phyloP scores from a whole-genome alignment of 2,797 vertebrate species.

The Moxostoma hubbsi region DNA sequence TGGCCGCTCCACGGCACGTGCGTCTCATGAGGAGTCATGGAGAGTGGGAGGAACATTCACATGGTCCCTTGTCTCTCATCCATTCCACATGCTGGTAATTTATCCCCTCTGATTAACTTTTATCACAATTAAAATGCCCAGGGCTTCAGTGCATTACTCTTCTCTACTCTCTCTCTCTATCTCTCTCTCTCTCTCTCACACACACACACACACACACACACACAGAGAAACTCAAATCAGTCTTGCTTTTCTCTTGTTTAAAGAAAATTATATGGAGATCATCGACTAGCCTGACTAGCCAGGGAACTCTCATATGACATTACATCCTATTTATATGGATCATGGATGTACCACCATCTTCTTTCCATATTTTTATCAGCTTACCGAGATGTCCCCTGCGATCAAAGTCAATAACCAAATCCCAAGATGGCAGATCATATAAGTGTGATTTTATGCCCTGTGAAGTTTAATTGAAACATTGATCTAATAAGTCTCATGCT shows the following conservation, averaged over 20 bases:
- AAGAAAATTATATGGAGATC: conserved; percentile 37
- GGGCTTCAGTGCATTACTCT: conserved; percentile 30
- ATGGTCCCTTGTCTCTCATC: conserved; percentile 40
- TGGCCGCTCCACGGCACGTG: background rate
- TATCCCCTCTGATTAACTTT: conserved; percentile 64
- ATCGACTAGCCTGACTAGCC: conserved; percentile 12
- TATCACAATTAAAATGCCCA: conserved; percentile 56
- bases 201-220: no score
- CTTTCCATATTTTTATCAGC: conserved; percentile 40
- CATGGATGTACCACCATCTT: conserved; percentile 7
- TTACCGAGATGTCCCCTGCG: background rate
- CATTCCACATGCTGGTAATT: conserved; percentile 56
- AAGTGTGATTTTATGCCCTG: conserved; percentile 48
- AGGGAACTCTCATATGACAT: conserved; percentile 40
- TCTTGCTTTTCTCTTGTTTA: background rate
- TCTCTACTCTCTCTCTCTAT: conserved; percentile 13
- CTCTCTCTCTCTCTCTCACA: background rate
- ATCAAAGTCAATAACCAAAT: conserved; percentile 33
- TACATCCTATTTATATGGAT: conserved; percentile 36
- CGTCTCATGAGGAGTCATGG: conserved; percentile 46
- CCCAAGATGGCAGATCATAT: conserved; percentile 30
- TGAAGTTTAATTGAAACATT: conserved; percentile 50
- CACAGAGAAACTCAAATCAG: background rate
- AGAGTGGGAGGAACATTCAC: conserved; percentile 36
- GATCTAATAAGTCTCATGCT: conserved; percentile 56